These are phyloP conservation scores for Rhynchonema sp. DNA, from an alignment of 2,888 invertebrate genomes.

Conservation along the genomic window DNA sequence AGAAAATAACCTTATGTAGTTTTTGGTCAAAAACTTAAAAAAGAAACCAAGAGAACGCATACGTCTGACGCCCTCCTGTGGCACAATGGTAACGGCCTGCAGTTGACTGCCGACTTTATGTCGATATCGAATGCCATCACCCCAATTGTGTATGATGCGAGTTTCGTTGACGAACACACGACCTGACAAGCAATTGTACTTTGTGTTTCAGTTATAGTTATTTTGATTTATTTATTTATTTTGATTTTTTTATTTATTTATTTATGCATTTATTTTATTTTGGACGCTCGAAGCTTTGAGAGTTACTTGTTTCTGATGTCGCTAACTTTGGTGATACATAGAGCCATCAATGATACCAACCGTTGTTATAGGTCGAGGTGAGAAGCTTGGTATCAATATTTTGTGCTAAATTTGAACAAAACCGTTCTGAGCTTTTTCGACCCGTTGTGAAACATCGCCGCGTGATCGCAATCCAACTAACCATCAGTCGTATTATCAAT, in stretches of 20 bases:
- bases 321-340: no score
- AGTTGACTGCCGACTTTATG: slow-evolving; percentile 10
- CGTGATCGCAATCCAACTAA: neutral
- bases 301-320: no score
- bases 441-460: neutral
- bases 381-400: neutral
- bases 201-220: neutral
- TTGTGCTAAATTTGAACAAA: neutral
- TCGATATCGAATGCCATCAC: slow-evolving; percentile 62
- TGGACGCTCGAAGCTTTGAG: no score
- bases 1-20: no score
- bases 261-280: no score
- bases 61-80: neutral
- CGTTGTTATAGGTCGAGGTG: no score
- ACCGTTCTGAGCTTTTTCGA: neutral
- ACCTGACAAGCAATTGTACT: slow-evolving; percentile 33
- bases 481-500: neutral
- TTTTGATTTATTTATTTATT: no score
- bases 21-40: no score
- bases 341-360: no score
- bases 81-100: neutral
- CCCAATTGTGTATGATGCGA: slow-evolving; percentile 59
- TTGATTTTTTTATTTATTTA: no score
- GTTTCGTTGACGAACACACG: slow-evolving; percentile 56
- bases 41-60: neutral